A percentile compares a stretch with the other conserved stretches of the same genome.
Conservation (phyloP, 2,797 vertebrate species). For the Uromys caudimaculatus region DNA sequence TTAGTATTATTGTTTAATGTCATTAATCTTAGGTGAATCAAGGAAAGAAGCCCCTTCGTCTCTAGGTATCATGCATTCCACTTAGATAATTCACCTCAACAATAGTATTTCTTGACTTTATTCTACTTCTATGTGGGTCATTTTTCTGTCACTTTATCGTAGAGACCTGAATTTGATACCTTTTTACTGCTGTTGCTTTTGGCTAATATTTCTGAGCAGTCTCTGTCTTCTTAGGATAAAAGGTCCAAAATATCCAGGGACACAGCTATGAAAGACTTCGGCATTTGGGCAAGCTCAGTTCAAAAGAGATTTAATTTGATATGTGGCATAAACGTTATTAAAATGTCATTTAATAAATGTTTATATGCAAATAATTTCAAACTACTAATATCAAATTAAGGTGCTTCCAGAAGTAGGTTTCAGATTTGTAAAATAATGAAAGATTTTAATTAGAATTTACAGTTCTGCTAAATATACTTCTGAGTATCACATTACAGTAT, state of each 20-base stretch:
- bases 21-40: not conserved
- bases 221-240: slow-evolving; percentile 7
- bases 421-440: not conserved
- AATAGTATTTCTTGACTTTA: not conserved
- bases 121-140: not conserved
- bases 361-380: not conserved
- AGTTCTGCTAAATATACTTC: not conserved
- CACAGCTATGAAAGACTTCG: not conserved
- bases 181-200: not conserved
- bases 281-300: not conserved
- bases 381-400: not conserved
- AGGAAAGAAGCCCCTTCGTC: not conserved
- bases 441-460: not conserved
- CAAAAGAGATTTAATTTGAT: not conserved
- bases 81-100: not conserved
- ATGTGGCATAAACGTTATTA: not conserved
- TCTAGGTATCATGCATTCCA: accelerated
- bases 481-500: not conserved
- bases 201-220: slow-evolving; percentile 36
- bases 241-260: not conserved
- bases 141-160: not conserved
- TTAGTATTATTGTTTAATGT: not conserved
- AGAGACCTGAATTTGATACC: not conserved
- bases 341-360: not conserved
- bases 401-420: not conserved